Evolutionary conservation across 2,113 vertebrate species (phyloP), one percentile per base, ranked within the genome.

Genomic region (Tauraco erythrolophus): DNA sequence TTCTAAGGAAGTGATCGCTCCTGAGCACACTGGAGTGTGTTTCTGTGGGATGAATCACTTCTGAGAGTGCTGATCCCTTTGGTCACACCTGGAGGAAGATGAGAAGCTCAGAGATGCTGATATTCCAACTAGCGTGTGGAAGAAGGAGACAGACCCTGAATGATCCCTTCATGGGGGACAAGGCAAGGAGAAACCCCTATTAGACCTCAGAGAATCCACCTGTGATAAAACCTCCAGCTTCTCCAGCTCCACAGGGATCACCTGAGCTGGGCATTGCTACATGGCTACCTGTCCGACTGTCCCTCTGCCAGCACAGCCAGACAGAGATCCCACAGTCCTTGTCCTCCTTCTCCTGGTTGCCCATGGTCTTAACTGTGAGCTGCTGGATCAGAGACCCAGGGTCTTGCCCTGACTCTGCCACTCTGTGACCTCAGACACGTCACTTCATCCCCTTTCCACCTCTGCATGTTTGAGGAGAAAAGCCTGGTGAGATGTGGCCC

Each of bases 221-320:
- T 3, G 10, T 60, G 33, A 23, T 45, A 65, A 87, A 61, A 5
- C 6, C 41, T 66, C 11, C 10, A 31, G 41, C 28, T 74, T 78
- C 60, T 46, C 25, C 43, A 30, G 50, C 28, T 81, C 21, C 51
- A 24, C 9, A 41, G 13, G 41, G 17, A 51, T 31, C 46, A 68
- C 2, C 2, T 57, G 35, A 68, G 15, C 15, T 33, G 24, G 10
- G 7, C 6, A 4, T 14, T 85, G 53, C 19, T 28, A 56, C 0
- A 0, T 51, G 61, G 35, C 21, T 81, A 18, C 43, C 17, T 56
- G 17, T 45, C 17, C 46, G 7, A 6, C 21, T 0, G 1, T 21
- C 5, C 35, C 25, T 8, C 43, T 0, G 1, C 77, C 27, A 83
- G 64, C 45, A 61, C 23, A 54, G 27, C 19, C 37, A 75, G 50